Evolutionary conservation across 2,888 invertebrate species (phyloP).

Genomic region (Philopedon plagiatum): DNA sequence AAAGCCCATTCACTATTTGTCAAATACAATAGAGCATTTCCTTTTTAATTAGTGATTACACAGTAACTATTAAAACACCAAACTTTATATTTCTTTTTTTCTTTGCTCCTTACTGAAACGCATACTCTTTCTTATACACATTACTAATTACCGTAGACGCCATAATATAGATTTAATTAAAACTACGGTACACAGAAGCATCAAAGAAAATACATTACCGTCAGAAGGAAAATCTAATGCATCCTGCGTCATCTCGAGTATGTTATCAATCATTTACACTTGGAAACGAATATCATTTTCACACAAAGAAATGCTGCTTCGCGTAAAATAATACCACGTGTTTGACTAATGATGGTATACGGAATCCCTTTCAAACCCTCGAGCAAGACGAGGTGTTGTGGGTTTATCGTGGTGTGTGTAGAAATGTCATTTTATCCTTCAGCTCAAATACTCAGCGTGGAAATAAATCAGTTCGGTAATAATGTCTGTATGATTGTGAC

Average conservation of each 20-base stretch:
- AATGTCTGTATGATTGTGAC: too few relatives aligned
- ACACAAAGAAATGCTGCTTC: background rate
- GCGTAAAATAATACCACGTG: constrained; percentile 6
- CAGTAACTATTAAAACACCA: too few relatives aligned
- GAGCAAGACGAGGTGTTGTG: too few relatives aligned
- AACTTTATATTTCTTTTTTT: too few relatives aligned
- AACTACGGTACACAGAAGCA: background rate
- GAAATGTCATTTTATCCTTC: background rate
- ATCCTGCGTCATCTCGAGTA: background rate
- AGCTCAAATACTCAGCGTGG: too few relatives aligned
- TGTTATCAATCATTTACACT: constrained; percentile 20
- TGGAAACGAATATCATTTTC: constrained; percentile 9
- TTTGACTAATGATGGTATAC: constrained; percentile 6
- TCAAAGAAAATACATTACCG: background rate
- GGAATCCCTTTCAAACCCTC: background rate
- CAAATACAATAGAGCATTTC: too few relatives aligned
- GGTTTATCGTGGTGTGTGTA: background rate
- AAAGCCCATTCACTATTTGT: too few relatives aligned
- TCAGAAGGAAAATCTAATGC: background rate
- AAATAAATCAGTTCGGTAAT: too few relatives aligned
- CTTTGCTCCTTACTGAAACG: too few relatives aligned
- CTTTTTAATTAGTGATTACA: too few relatives aligned
- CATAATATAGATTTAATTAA: background rate
- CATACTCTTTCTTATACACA: too few relatives aligned
- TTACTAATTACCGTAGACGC: background rate